Conservation (phyloP, 2,888 invertebrate genomes). For the Exephanes ischioxanthus region DNA sequence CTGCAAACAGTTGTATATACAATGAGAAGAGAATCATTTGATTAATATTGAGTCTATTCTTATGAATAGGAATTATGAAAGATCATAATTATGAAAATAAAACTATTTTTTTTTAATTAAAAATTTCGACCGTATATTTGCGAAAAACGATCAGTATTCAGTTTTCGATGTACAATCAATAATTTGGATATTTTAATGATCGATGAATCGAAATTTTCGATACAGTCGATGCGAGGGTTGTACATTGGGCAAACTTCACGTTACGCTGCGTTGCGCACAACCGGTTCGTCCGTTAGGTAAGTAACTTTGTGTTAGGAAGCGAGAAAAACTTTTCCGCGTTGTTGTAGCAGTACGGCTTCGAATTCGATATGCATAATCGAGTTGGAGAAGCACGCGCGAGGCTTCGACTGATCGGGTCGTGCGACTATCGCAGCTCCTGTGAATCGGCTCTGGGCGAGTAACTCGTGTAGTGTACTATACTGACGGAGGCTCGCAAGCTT, state of each 20-base stretch:
- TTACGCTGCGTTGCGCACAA: neutral
- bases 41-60: no score
- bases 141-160: neutral
- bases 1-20: neutral
- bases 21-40: no score
- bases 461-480: neutral
- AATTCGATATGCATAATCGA: conserved; percentile 73
- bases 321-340: conserved; percentile 46
- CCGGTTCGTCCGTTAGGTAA: neutral
- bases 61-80: no score
- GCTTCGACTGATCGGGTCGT: conserved; percentile 71
- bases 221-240: neutral
- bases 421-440: conserved; percentile 42
- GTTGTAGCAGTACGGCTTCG: conserved; percentile 68
- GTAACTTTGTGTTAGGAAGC: conserved; percentile 28
- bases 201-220: neutral
- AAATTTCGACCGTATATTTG: neutral
- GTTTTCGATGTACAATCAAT: neutral
- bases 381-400: conserved; percentile 67
- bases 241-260: conserved; percentile 26
- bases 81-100: no score
- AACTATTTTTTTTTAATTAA: no score
- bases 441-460: conserved; percentile 38
- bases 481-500: neutral
- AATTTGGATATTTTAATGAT: neutral